A percentile compares a stretch with the other conserved stretches of the same genome.
Conservation (phyloP, 2,888 invertebrate genomes). For the Ophonus ardosiacus region DNA sequence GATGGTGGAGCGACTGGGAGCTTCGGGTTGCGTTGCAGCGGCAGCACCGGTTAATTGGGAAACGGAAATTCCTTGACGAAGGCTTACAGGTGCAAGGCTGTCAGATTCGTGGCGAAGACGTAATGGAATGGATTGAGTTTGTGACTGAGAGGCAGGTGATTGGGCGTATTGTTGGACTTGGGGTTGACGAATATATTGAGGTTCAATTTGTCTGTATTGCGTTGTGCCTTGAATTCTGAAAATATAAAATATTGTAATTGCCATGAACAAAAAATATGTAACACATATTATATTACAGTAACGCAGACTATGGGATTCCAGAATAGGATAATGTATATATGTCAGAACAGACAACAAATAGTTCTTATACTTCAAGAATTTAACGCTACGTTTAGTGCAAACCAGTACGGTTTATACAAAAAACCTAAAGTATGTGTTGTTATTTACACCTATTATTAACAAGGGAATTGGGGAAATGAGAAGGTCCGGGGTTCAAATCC, state of each 20-base stretch:
- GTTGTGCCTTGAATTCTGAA: slow-evolving; percentile 42
- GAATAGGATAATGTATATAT: too few relatives aligned
- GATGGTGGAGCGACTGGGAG: slow-evolving; percentile 39
- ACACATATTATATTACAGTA: too few relatives aligned
- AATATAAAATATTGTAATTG: not conserved
- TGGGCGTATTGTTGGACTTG: slow-evolving; percentile 57
- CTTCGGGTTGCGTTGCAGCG: slow-evolving; percentile 9
- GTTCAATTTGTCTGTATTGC: slow-evolving; percentile 46
- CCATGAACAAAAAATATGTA: not conserved
- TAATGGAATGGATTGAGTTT: slow-evolving; percentile 10
- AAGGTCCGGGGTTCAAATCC: too few relatives aligned
- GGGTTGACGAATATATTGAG: slow-evolving; percentile 39
- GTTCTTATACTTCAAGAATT: too few relatives aligned
- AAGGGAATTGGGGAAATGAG: too few relatives aligned
- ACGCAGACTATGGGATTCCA: too few relatives aligned
- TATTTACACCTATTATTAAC: too few relatives aligned
- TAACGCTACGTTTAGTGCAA: too few relatives aligned
- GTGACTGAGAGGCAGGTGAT: slow-evolving; percentile 26
- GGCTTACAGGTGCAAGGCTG: not conserved
- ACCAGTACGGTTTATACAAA: too few relatives aligned
- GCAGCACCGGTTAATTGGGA: not conserved
- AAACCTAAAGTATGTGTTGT: too few relatives aligned
- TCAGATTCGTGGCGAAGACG: slow-evolving; percentile 40
- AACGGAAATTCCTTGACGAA: not conserved
- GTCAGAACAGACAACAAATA: too few relatives aligned